A percentile compares a stretch with the other conserved stretches of the same genome.
These are phyloP conservation scores for Drosophila barbarae DNA, from an alignment of 2,888 invertebrate genomes.

Conservation along the genomic window DNA sequence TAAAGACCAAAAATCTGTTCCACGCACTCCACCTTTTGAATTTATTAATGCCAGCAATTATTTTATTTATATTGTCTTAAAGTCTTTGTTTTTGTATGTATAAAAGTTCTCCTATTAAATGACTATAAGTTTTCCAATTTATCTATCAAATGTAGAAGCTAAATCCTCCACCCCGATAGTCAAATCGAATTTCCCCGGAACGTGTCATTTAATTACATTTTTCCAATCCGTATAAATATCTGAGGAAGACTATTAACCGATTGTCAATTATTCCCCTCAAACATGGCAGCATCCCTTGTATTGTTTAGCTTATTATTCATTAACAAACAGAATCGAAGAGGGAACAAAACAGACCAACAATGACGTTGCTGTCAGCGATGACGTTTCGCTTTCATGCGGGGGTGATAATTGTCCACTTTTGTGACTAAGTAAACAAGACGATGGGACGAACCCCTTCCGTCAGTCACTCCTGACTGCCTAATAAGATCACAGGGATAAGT, in stretches of 20 bases:
- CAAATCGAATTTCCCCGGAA: constrained; percentile 14
- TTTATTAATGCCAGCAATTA: constrained; percentile 78
- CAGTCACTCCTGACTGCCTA: constrained; percentile 40
- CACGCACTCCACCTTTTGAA: constrained; percentile 65
- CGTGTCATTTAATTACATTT: constrained; percentile 41
- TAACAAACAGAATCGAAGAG: constrained; percentile 36
- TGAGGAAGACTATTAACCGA: not conserved
- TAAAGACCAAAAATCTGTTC: constrained; percentile 52
- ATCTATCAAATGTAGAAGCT: constrained; percentile 8
- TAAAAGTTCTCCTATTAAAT: not conserved
- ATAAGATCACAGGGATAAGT: constrained; percentile 60
- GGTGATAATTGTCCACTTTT: constrained; percentile 63
- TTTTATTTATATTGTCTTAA: too few relatives aligned
- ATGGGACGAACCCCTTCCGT: constrained; percentile 47
- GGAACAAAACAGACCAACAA: constrained; percentile 38
- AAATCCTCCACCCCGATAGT: constrained; percentile 1
- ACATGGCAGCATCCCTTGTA: constrained; percentile 30
- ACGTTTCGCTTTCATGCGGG: constrained; percentile 64
- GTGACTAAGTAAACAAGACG: constrained; percentile 14
- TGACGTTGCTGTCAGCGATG: constrained; percentile 65
- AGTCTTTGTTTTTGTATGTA: too few relatives aligned
- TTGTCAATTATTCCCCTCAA: constrained; percentile 30
- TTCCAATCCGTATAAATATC: constrained; percentile 17
- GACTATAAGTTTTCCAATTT: not conserved
- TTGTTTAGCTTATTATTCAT: constrained; percentile 66